phyloP scores from a whole-genome alignment of 2,888 invertebrate species.

The Lutraria lutraria region DNA sequence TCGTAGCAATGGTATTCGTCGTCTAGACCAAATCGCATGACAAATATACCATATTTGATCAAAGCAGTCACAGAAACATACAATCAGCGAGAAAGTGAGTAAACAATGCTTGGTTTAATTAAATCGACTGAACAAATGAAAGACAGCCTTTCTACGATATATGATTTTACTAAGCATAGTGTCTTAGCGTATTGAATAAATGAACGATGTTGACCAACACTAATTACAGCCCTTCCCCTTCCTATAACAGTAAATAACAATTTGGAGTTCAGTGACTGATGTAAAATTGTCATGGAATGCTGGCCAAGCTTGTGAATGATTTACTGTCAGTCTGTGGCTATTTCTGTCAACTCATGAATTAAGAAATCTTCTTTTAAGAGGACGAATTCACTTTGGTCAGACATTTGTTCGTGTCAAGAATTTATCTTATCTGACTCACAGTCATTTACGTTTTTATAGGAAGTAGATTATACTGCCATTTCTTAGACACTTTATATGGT shows the following conservation, averaged over 20 bases:
- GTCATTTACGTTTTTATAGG: no score
- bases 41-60: not conserved
- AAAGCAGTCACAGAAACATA: not conserved
- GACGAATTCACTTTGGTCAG: no score
- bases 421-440: no score
- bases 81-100: not conserved
- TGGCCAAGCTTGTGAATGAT: not conserved
- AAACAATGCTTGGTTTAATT: not conserved
- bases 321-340: not conserved
- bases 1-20: no score
- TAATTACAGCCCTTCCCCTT: not conserved
- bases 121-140: conserved; percentile 2
- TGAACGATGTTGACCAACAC: not conserved
- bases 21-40: no score
- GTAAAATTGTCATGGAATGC: not conserved
- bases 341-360: not conserved
- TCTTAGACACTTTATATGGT: no score
- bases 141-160: not conserved
- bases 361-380: no score
- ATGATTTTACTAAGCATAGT: not conserved
- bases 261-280: not conserved
- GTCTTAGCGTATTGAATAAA: not conserved
- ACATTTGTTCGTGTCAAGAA: no score
- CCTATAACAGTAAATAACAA: conserved; percentile 1
- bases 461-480: no score